Evolutionary conservation across 2,113 vertebrate species (phyloP).

Genomic region (Axis porcinus): DNA sequence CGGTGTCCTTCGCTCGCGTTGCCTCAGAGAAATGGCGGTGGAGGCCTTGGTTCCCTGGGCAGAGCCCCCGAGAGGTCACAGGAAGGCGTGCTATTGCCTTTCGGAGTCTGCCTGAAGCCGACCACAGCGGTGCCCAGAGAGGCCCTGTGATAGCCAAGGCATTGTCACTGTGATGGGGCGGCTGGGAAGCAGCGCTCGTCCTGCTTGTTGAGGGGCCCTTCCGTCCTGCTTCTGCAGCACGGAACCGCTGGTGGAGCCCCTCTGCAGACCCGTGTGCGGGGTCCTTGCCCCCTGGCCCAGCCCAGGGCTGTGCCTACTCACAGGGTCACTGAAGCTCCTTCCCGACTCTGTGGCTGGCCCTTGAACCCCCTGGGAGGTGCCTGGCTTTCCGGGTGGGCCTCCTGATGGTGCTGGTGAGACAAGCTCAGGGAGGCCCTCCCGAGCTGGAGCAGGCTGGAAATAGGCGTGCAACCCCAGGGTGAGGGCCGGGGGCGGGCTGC

Average conservation of each 20-base stretch:
- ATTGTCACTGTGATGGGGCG: not conserved
- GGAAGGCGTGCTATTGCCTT: too few species aligned
- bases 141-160: rapidly evolving
- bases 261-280: not conserved
- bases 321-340: rapidly evolving
- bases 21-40: not conserved
- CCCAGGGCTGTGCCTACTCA: rapidly evolving
- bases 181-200: rapidly evolving
- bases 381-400: not conserved
- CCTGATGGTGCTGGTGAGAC: too few species aligned
- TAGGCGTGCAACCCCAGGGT: not conserved
- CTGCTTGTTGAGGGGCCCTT: not conserved
- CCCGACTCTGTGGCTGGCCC: not conserved
- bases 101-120: not conserved
- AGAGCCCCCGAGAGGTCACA: rapidly evolving
- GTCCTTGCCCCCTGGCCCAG: not conserved
- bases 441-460: not conserved
- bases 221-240: too few species aligned
- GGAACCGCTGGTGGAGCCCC: not conserved
- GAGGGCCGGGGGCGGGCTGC: not conserved
- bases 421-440: not conserved
- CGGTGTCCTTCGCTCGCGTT: rapidly evolving
- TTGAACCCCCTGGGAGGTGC: not conserved
- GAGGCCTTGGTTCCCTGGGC: rapidly evolving
- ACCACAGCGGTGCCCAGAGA: not conserved